phyloP scores from a whole-genome alignment of 2,113 vertebrate genomes.

The Pogonocichla stellata region DNA sequence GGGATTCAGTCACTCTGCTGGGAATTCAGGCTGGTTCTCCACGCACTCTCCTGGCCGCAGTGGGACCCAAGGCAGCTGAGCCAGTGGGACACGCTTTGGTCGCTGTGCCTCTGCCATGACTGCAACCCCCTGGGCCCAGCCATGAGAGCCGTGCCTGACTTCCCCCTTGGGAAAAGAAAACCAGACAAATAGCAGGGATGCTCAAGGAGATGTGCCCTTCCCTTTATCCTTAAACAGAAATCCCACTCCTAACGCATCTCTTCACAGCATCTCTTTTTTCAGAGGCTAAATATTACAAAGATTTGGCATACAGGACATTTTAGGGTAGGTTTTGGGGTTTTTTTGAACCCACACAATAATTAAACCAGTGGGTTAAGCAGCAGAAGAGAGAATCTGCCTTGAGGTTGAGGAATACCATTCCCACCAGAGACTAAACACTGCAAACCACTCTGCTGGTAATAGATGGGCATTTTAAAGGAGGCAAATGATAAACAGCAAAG shows the following conservation, averaged over 20 bases:
- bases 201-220: rapidly evolving
- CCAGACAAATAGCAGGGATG: not conserved
- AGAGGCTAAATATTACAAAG: not conserved
- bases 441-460: constrained; percentile 46
- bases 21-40: not conserved
- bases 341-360: not conserved
- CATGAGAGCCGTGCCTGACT: not conserved
- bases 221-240: not conserved
- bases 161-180: not conserved
- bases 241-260: not conserved
- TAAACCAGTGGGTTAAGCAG: constrained; percentile 31
- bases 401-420: constrained; percentile 43
- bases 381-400: constrained; percentile 16
- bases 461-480: constrained; percentile 56
- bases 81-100: rapidly evolving
- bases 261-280: not conserved
- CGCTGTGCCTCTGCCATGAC: rapidly evolving
- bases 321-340: not conserved
- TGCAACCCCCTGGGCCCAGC: not conserved
- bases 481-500: constrained; percentile 48
- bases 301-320: not conserved
- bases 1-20: rapidly evolving
- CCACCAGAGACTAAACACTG: constrained; percentile 66
- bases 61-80: rapidly evolving
- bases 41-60: not conserved